These are phyloP conservation scores for Flexamia atlantica DNA, from an alignment of 2,888 invertebrate species.

Conservation along the genomic window DNA sequence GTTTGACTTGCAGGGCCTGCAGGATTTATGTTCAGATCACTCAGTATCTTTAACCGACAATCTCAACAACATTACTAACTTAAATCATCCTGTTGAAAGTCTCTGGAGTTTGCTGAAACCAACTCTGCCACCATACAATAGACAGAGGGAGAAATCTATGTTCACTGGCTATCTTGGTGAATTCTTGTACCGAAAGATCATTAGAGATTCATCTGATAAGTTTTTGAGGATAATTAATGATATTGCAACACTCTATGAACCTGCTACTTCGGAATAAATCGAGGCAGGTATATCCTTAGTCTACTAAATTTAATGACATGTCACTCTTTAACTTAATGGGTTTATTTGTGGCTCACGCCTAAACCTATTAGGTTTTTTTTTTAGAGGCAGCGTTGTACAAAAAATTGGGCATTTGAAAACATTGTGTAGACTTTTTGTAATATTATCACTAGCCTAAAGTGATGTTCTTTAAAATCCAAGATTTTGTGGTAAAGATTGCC, in stretches of 20 bases:
- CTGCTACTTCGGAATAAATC: constrained; percentile 34
- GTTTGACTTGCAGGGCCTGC: constrained; percentile 51
- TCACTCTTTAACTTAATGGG: no score
- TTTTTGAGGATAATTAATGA: constrained; percentile 57
- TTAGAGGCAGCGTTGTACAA: no score
- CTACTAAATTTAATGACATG: no score
- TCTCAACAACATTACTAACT: constrained; percentile 27
- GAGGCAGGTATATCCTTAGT: no score
- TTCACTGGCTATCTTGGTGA: constrained; percentile 61
- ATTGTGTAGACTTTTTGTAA: no score
- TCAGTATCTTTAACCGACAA: constrained; percentile 49
- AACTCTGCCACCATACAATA: constrained; percentile 58
- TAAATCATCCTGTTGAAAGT: constrained; percentile 46
- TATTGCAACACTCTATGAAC: constrained; percentile 58
- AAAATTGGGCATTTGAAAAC: no score
- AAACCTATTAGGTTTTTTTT: no score
- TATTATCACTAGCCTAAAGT: no score
- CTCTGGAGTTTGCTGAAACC: constrained; percentile 59
- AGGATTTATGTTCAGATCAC: constrained; percentile 55
- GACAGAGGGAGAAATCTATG: constrained; percentile 60
- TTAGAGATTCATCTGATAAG: constrained; percentile 57
- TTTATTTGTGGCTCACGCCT: no score
- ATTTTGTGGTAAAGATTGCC: no score
- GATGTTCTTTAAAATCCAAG: no score
- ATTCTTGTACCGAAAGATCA: constrained; percentile 54